phyloP scores from a whole-genome alignment of 1,140 invertebrate genomes.

The Macrocentrus cingulum region DNA sequence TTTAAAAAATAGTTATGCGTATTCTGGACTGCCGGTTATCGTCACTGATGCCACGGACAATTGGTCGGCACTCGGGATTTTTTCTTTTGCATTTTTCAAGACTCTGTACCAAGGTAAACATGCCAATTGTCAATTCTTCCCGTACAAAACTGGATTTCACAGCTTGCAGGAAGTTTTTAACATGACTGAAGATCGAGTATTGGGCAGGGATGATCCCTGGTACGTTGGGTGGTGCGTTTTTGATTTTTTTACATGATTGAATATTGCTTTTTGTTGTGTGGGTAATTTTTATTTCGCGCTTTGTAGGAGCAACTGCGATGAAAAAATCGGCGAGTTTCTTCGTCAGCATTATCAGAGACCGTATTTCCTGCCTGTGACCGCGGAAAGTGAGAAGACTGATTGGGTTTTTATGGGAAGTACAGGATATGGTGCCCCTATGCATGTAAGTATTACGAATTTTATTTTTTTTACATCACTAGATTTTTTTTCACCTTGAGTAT shows the following conservation, averaged over 20 bases:
- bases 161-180: conserved; percentile 77
- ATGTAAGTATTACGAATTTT: no score
- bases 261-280: no score
- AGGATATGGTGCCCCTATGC: conserved; percentile 91
- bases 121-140: conserved; percentile 84
- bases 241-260: background rate
- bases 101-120: conserved; percentile 69
- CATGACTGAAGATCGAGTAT: conserved; percentile 71
- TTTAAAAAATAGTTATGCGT: conserved; percentile 67
- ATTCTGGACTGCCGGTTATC: conserved; percentile 78
- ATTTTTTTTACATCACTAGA: no score
- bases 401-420: conserved; percentile 97
- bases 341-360: conserved; percentile 80
- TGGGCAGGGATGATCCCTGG: conserved; percentile 74
- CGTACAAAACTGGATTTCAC: conserved; percentile 84
- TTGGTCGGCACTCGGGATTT: conserved; percentile 74
- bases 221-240: conserved; percentile 82
- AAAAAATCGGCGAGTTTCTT: conserved; percentile 72
- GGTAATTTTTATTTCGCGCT: no score
- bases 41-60: conserved; percentile 75
- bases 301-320: conserved; percentile 85
- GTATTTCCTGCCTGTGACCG: conserved; percentile 82
- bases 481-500: no score
- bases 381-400: conserved; percentile 83
- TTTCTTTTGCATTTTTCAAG: conserved; percentile 80